phyloP scores from a whole-genome alignment of 2,113 vertebrate genomes.

The Takifugu flavidus region DNA sequence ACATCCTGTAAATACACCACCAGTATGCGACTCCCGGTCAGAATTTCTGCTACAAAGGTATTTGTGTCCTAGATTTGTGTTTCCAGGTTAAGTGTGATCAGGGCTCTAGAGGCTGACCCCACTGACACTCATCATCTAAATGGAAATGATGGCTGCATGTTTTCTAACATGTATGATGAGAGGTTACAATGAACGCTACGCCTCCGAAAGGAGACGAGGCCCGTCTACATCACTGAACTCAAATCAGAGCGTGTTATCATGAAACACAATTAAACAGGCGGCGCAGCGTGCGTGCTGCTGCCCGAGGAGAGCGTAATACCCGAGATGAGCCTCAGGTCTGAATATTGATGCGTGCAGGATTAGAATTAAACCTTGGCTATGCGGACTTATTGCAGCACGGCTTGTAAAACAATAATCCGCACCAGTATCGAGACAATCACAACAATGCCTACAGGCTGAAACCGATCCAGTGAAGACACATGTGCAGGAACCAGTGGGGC shows the following conservation, averaged over 20 bases:
- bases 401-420: constrained; percentile 62
- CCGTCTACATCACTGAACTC: constrained; percentile 12
- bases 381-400: constrained; percentile 37
- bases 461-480: constrained; percentile 29
- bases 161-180: too few species aligned
- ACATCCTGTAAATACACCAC: too few species aligned
- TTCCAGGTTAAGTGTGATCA: too few species aligned
- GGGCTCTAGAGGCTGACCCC: too few species aligned
- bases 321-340: constrained; percentile 42
- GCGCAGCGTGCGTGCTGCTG: constrained; percentile 20
- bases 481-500: constrained; percentile 27
- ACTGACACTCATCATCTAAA: too few species aligned
- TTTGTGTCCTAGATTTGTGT: too few species aligned
- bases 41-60: too few species aligned
- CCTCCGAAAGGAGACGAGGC: too few species aligned
- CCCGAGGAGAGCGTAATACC: constrained; percentile 33
- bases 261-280: constrained; percentile 25
- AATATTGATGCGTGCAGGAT: constrained; percentile 44
- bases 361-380: constrained; percentile 46
- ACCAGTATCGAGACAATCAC: constrained; percentile 41
- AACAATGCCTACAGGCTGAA: constrained; percentile 36
- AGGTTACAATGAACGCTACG: too few species aligned
- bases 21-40: too few species aligned
- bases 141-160: too few species aligned
- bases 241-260: constrained; percentile 1